Percentiles rank a stretch among this genome's conserved stretches.
These are phyloP conservation scores for Thamnophis sirtalis DNA, from an alignment of 2,113 vertebrate genomes.

Conservation along the genomic window DNA sequence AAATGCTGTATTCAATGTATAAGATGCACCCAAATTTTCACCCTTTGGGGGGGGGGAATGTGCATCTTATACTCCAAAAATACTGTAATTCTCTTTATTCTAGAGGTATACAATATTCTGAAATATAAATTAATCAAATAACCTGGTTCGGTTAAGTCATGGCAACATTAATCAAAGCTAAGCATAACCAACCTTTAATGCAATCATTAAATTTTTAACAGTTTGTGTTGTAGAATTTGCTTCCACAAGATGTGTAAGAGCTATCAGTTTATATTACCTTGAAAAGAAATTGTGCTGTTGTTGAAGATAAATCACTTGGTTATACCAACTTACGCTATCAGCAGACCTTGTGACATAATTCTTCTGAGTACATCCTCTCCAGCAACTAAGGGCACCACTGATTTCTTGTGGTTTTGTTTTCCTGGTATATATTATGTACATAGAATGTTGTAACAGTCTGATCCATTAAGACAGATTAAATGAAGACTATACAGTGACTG, in stretches of 20 bases:
- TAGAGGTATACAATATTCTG: background rate
- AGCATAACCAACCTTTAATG: background rate
- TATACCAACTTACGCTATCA: background rate
- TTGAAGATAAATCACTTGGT: background rate
- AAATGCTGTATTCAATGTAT: too few relatives aligned
- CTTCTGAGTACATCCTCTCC: background rate
- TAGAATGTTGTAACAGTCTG: background rate
- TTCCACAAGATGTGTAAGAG: background rate
- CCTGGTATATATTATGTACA: background rate
- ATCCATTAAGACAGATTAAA: background rate
- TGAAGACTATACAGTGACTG: background rate
- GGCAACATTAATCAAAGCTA: background rate
- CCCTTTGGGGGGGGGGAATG: too few relatives aligned
- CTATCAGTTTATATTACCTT: background rate
- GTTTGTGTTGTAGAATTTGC: background rate
- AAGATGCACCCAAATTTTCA: too few relatives aligned
- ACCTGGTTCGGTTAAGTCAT: background rate
- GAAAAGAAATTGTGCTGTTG: background rate
- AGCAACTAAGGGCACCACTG: background rate
- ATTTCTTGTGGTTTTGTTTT: background rate
- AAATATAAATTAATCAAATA: background rate
- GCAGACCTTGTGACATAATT: background rate
- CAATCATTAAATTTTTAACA: background rate
- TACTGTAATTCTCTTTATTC: background rate
- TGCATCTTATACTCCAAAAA: too few relatives aligned